Evolutionary conservation across 2,113 vertebrate species (phyloP), one percentile per base, ranked within the genome.

Genomic region (Microtus oregoni): DNA sequence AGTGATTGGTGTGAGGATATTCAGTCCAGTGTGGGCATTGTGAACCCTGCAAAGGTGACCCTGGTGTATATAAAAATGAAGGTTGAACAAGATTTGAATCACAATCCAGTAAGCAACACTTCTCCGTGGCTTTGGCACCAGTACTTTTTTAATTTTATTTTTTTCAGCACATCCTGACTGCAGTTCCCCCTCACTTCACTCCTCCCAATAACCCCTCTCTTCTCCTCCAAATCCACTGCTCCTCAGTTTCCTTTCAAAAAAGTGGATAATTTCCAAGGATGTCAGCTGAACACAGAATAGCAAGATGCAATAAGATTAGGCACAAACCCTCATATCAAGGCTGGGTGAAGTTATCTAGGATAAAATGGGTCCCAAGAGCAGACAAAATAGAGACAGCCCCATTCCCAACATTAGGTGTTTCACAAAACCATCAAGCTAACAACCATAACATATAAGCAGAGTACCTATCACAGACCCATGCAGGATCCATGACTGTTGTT

Each of bases 101-200:
- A 63, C 58, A 83, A 17, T 28, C 12, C 24, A 41, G 13, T 41
- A 30, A 83, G 81, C 58, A 63, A 41, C n/a, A 41, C 7, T 41
- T 4, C 26, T 19, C 24, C n/a, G 19, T 41, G 13, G 7, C 1
- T 17, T 41, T 83, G 26, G 13, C 2, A 9, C 28, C 3, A 2
- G 4, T 63, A 41, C 14, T 17, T 9, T n/a, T 13, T 70, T n/a
- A 17, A 15, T 72, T n/a, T 8, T 68, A 13, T 13, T 72, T 72
- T 72, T 72, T 20, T n/a, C 70, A 72, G 10, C n/a, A n/a, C 35
- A n/a, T 20, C 70, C 35, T 72, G 3, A 72, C 70, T 17, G 7
- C 70, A 72, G 35, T 72, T n/a, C 7, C 17, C 70, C 35, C 70
- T n/a, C 17, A 72, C 17, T n/a, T 32, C 35, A n/a, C 3, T 72